Conservation (phyloP, 2,797 vertebrate genomes). For the Meriones psammophilus region DNA sequence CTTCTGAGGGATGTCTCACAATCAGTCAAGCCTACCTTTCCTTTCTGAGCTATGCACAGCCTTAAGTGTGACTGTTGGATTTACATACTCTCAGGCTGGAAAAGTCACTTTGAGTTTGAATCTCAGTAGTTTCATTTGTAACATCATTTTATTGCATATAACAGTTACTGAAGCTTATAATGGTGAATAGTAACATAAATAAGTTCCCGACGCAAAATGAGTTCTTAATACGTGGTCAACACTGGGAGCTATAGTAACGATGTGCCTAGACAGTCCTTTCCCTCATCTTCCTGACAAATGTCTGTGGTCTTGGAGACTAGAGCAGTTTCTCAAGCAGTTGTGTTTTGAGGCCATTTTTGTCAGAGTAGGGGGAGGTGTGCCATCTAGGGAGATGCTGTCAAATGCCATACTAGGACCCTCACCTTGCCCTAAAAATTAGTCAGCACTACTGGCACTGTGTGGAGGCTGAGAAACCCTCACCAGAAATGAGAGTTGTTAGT, state of each 20-base stretch:
- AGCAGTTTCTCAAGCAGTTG: background rate
- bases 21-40: background rate
- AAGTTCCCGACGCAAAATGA: background rate
- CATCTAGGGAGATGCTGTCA: background rate
- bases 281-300: background rate
- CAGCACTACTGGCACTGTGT: background rate
- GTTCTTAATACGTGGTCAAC: background rate
- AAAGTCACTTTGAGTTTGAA: constrained; percentile 43
- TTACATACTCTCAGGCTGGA: background rate
- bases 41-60: background rate
- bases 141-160: constrained; percentile 30
- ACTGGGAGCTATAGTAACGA: background rate
- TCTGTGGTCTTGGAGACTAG: background rate
- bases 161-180: background rate
- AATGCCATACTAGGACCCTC: background rate
- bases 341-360: background rate
- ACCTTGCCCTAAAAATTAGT: background rate
- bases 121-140: background rate
- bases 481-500: background rate
- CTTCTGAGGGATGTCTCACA: background rate
- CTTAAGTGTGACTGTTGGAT: background rate
- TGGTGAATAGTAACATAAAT: background rate
- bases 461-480: background rate
- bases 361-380: no score
- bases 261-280: background rate